Conservation (phyloP, 2,888 invertebrate genomes). For the Chesias legatella region DNA sequence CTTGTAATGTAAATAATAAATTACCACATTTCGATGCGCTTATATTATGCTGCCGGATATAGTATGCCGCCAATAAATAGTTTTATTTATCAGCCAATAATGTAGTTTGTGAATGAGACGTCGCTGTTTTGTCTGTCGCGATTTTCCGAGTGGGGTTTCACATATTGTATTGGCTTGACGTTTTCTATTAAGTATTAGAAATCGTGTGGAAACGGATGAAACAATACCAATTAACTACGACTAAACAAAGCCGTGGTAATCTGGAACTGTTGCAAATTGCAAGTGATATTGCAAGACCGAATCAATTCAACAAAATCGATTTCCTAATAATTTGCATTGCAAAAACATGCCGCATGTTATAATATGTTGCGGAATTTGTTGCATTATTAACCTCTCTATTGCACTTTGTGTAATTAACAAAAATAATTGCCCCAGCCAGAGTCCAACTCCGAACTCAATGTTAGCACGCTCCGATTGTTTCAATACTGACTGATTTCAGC, state of each 20-base stretch:
- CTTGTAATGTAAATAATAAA: constrained; percentile 63
- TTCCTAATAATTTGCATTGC: too few relatives aligned
- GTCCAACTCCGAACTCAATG: too few relatives aligned
- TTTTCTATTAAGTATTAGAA: constrained; percentile 20
- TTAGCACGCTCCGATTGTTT: too few relatives aligned
- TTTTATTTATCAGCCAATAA: constrained; percentile 51
- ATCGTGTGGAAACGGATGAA: constrained; percentile 7
- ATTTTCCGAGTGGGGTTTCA: constrained; percentile 16
- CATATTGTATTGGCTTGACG: constrained; percentile 19
- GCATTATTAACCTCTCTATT: too few relatives aligned
- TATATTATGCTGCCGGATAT: constrained; percentile 42
- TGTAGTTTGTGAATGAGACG: constrained; percentile 47
- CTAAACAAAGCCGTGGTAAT: background rate
- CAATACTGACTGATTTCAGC: too few relatives aligned
- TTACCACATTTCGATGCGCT: constrained; percentile 49
- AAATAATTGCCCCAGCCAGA: too few relatives aligned
- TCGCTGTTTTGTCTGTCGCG: constrained; percentile 39
- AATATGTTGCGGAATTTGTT: too few relatives aligned
- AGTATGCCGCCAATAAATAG: constrained; percentile 52
- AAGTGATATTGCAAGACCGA: background rate
- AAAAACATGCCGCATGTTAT: too few relatives aligned
- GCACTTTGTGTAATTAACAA: too few relatives aligned
- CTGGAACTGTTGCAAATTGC: background rate
- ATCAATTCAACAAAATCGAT: too few relatives aligned
- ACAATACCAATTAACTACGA: constrained; percentile 10